Conservation (phyloP, 2,797 vertebrate genomes). For the Chrysolophus pictus region DNA sequence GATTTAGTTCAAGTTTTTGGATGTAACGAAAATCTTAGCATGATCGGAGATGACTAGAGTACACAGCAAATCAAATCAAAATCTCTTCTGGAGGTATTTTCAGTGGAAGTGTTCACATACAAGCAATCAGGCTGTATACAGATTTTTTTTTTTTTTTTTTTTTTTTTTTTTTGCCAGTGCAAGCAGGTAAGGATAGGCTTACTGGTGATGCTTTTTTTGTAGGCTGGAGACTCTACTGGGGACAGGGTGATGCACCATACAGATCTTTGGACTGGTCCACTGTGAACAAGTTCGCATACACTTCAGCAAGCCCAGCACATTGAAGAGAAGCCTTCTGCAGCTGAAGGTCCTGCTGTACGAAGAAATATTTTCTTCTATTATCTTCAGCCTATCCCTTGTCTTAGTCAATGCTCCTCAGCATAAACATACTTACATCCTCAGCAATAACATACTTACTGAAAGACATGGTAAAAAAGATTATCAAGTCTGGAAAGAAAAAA, state of each 20-base stretch:
- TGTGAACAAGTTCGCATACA: rapidly evolving
- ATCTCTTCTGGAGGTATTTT: not conserved
- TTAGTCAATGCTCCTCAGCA: not conserved
- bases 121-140: not conserved
- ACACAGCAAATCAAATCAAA: not conserved
- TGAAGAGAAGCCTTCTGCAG: not conserved
- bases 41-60: not conserved
- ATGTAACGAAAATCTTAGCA: not conserved
- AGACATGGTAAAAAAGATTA: not conserved
- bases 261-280: not conserved
- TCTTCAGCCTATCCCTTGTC: not conserved
- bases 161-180: not conserved
- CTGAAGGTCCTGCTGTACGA: not conserved
- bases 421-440: too few species aligned
- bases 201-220: not conserved
- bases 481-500: not conserved
- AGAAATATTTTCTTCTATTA: not conserved
- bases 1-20: not conserved
- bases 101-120: not conserved
- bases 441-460: not conserved
- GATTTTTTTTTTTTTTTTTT: not conserved
- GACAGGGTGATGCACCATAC: not conserved
- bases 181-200: not conserved
- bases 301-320: not conserved
- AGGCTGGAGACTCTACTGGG: not conserved